Evolutionary conservation across 2,888 invertebrate genomes (phyloP).

Genomic region (Hirtodrosophila duncani): DNA sequence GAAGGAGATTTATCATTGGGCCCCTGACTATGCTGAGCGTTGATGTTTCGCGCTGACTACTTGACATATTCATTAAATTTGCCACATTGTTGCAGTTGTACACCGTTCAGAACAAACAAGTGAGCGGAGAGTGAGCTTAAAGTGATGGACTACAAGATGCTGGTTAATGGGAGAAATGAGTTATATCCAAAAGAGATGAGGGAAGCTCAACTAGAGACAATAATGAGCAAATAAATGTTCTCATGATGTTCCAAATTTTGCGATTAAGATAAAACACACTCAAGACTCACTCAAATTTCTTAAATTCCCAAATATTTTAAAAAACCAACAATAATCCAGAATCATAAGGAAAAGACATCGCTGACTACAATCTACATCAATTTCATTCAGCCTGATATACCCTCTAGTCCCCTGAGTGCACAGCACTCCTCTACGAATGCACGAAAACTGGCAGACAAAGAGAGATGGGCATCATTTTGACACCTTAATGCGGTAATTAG

Average conservation of each 20-base stretch:
- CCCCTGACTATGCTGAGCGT: slow-evolving; percentile 36
- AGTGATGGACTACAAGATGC: background rate
- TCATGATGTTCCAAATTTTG: no score
- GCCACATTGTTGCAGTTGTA: slow-evolving; percentile 68
- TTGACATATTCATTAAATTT: slow-evolving; percentile 71
- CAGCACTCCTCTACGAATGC: no score
- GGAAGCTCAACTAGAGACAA: background rate
- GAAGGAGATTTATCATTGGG: slow-evolving; percentile 65
- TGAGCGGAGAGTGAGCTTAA: slow-evolving; percentile 2
- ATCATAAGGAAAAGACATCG: no score
- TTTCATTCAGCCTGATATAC: no score
- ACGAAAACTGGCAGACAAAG: slow-evolving; percentile 24
- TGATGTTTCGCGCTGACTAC: slow-evolving; percentile 56
- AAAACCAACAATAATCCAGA: no score
- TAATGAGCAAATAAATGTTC: no score
- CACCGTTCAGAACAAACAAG: slow-evolving; percentile 8
- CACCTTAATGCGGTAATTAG: slow-evolving; percentile 77
- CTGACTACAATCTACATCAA: no score
- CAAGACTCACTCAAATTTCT: no score
- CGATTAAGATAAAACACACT: no score
- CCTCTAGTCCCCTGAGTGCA: no score
- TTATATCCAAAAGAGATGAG: background rate
- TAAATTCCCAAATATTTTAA: no score
- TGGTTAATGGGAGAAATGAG: no score
- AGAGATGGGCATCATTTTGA: slow-evolving; percentile 74